Percentiles rank a stretch among this genome's conserved stretches.
These are phyloP conservation scores for Helicolenus hilgendorfi DNA, from an alignment of 2,797 vertebrate species.

Conservation along the genomic window DNA sequence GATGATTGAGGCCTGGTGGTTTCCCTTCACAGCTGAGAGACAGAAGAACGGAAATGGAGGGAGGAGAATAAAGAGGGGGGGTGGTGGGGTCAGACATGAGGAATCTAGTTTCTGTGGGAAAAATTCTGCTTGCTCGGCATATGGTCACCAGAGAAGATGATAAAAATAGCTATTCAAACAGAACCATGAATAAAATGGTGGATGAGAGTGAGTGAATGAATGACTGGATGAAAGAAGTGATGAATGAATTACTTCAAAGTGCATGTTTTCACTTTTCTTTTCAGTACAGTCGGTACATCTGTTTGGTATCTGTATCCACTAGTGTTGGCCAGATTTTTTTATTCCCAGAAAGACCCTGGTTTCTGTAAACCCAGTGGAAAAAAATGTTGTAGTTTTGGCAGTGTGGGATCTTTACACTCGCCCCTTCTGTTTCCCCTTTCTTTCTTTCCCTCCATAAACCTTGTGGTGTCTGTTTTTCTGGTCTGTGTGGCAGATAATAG, in stretches of 20 bases:
- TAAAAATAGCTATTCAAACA: conserved; percentile 71
- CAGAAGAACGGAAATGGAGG: conserved; percentile 75
- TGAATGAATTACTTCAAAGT: conserved; percentile 45
- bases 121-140: conserved; percentile 72
- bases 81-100: conserved; percentile 75
- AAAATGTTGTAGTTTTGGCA: conserved; percentile 73
- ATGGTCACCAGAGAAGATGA: conserved; percentile 45
- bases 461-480: conserved; percentile 31
- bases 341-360: conserved; percentile 65
- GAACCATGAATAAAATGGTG: conserved; percentile 16
- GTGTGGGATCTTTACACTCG: conserved; percentile 54
- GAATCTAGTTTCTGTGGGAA: conserved; percentile 88
- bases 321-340: conserved; percentile 40
- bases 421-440: conserved; percentile 49
- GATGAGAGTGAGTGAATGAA: not conserved
- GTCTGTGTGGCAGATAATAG: conserved; percentile 26
- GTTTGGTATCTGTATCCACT: conserved; percentile 64
- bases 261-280: conserved; percentile 24
- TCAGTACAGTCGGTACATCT: conserved; percentile 61
- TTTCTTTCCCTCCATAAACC: conserved; percentile 51
- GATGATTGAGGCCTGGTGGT: conserved; percentile 35
- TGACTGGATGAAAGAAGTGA: not conserved
- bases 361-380: conserved; percentile 74
- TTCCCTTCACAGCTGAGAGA: conserved; percentile 72
- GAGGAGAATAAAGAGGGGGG: conserved; percentile 54